A percentile compares a stretch with the other conserved stretches of the same genome.
Evolutionary conservation across 92 coral and sea anemone genomes (phyloP).

Genomic region (Epizoanthus rinbou): DNA sequence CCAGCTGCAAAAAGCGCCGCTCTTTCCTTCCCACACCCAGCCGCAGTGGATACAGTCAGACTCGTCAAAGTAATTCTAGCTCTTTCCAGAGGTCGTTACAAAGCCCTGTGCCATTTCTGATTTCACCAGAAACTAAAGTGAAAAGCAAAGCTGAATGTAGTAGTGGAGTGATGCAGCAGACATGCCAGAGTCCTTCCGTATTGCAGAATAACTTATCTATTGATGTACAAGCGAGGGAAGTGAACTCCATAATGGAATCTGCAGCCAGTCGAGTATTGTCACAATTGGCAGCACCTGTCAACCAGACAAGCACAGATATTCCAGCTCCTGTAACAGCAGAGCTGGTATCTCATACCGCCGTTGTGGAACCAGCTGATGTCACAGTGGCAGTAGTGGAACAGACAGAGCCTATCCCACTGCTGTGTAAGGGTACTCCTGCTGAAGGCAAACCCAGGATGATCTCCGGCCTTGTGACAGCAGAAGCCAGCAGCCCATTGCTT

Average conservation of each 20-base stretch:
- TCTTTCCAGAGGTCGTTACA: not conserved
- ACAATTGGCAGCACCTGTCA: not conserved
- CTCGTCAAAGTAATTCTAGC: constrained; percentile 15
- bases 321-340: not conserved
- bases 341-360: not conserved
- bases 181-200: not conserved
- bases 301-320: not conserved
- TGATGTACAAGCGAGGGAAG: not conserved
- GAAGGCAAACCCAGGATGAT: not conserved
- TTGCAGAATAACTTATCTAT: not conserved
- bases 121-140: not conserved
- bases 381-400: not conserved
- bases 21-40: constrained; percentile 84
- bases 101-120: constrained; percentile 27
- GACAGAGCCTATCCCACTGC: not conserved
- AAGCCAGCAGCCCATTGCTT: constrained; percentile 26
- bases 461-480: not conserved
- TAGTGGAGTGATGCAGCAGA: not conserved
- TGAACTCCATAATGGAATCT: not conserved
- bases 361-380: not conserved
- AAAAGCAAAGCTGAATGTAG: not conserved
- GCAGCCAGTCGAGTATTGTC: not conserved
- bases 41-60: constrained; percentile 27
- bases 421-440: constrained; percentile 23
- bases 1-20: constrained; percentile 64